phyloP scores from a whole-genome alignment of 1,140 invertebrate genomes.

The Cotesia typhae region DNA sequence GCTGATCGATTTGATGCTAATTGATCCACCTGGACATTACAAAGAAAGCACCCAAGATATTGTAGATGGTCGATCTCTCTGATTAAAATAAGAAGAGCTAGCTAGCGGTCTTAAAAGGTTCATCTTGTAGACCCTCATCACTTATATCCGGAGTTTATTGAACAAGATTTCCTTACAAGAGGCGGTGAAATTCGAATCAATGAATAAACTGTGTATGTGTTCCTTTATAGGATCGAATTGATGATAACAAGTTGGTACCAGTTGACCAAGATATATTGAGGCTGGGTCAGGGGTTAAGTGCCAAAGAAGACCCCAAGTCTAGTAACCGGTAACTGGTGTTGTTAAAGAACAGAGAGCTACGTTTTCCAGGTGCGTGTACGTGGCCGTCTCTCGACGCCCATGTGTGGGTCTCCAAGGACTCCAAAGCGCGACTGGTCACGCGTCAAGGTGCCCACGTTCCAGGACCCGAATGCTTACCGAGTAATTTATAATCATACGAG shows the following conservation, averaged over 20 bases:
- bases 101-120: too few species aligned
- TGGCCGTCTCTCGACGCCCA: slow-evolving; percentile 13
- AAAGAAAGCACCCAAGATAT: too few species aligned
- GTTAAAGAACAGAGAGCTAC: slow-evolving; percentile 27
- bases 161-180: slow-evolving; percentile 31
- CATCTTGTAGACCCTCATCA: too few species aligned
- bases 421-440: slow-evolving; percentile 39
- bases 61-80: too few species aligned
- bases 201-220: background rate
- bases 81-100: too few species aligned
- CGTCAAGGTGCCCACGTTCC: slow-evolving; percentile 42
- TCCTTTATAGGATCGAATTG: slow-evolving; percentile 4
- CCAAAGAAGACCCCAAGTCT: slow-evolving; percentile 34
- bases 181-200: background rate
- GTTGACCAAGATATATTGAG: slow-evolving; percentile 56
- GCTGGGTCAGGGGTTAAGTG: slow-evolving; percentile 57
- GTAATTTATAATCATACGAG: slow-evolving; percentile 56
- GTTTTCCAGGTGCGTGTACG: slow-evolving; percentile 36
- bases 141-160: slow-evolving; percentile 41
- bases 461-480: slow-evolving; percentile 34
- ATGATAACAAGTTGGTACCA: slow-evolving; percentile 38
- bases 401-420: slow-evolving; percentile 33
- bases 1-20: too few species aligned
- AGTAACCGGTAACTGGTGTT: slow-evolving; percentile 22
- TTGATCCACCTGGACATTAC: too few species aligned